Conservation (phyloP, 2,113 vertebrate genomes). For the Merops nubicus region DNA sequence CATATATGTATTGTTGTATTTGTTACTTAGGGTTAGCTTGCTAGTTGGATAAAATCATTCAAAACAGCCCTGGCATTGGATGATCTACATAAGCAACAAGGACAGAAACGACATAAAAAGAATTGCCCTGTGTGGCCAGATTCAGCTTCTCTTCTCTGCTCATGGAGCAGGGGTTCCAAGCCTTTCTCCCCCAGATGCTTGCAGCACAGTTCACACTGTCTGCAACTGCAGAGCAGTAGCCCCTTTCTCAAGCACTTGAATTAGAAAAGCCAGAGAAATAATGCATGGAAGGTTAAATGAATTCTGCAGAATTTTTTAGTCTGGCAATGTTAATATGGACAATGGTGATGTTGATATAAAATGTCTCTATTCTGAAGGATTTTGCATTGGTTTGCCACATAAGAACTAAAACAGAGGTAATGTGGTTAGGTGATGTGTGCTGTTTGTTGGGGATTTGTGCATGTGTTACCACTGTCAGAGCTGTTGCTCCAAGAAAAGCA, state of each 20-base stretch:
- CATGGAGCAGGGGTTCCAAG: neutral
- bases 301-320: neutral
- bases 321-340: neutral
- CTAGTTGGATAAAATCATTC: slow-evolving; percentile 8
- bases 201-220: neutral
- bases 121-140: neutral
- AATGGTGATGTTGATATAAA: neutral
- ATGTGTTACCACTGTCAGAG: neutral
- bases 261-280: neutral
- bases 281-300: neutral
- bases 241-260: neutral
- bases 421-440: neutral
- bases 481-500: neutral
- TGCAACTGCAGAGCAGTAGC: neutral
- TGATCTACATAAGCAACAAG: neutral
- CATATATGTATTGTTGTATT: slow-evolving; percentile 39
- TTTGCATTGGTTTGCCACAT: neutral
- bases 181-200: neutral
- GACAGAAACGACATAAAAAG: neutral
- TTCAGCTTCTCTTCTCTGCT: neutral
- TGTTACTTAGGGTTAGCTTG: slow-evolving; percentile 52
- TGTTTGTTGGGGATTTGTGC: neutral
- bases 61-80: neutral
- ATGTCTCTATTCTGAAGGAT: neutral
- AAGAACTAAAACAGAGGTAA: neutral